Conservation (phyloP, 2,888 invertebrate genomes). For the Tetragonisca angustula region DNA sequence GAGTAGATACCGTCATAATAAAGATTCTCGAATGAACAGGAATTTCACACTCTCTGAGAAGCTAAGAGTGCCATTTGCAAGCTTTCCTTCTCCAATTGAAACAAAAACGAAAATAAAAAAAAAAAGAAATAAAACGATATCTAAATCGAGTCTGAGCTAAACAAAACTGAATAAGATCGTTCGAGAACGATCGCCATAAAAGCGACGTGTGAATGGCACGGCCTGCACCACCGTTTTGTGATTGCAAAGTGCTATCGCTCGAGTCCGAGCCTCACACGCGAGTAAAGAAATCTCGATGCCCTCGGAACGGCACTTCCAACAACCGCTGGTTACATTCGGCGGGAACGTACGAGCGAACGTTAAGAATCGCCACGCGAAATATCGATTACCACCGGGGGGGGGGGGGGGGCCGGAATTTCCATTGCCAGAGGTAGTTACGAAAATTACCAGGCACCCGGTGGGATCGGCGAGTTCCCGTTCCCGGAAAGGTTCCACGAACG, state of each 20-base stretch:
- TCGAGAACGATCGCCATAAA: no score
- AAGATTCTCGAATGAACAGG: no score
- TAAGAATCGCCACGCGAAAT: not conserved
- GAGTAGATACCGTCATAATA: no score
- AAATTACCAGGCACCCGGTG: not conserved
- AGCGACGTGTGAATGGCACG: no score
- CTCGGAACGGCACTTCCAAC: slow-evolving; percentile 6
- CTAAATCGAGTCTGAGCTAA: no score
- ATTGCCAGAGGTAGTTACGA: not conserved
- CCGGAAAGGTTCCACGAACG: not conserved
- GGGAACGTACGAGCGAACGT: not conserved
- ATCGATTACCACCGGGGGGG: not conserved
- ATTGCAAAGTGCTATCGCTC: not conserved
- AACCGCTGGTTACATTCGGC: not conserved
- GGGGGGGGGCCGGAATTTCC: not conserved
- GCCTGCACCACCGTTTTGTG: no score
- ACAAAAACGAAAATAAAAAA: no score
- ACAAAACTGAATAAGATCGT: no score
- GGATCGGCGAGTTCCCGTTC: not conserved
- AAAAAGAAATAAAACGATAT: no score
- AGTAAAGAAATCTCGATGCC: slow-evolving; percentile 25
- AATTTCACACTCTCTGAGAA: no score
- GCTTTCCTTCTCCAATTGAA: no score
- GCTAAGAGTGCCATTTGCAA: no score
- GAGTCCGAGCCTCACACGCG: not conserved